phyloP scores from a whole-genome alignment of 2,113 vertebrate genomes.

The Indicator maculatus region DNA sequence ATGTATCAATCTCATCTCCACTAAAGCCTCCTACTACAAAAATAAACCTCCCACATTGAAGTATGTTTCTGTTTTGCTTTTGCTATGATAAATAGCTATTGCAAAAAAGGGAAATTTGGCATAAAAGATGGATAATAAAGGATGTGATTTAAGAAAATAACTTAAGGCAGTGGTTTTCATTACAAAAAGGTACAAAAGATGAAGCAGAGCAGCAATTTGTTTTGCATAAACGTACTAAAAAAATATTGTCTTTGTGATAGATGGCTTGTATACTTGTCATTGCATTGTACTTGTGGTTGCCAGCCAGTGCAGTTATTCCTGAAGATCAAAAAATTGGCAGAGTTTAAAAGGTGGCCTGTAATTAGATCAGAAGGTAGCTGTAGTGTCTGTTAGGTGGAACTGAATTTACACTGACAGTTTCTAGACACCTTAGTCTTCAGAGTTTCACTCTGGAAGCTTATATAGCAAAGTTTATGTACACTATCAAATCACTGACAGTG shows the following conservation, averaged over 20 bases:
- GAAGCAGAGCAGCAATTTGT: conserved; percentile 3
- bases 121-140: conserved; percentile 22
- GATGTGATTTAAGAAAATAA: conserved; percentile 46
- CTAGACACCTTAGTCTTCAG: not conserved
- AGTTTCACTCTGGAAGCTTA: not conserved
- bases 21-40: conserved; percentile 26
- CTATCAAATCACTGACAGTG: not conserved
- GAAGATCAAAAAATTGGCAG: not conserved
- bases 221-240: conserved; percentile 35
- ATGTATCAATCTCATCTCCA: conserved; percentile 45
- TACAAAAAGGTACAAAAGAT: conserved; percentile 47
- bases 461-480: not conserved
- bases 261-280: not conserved
- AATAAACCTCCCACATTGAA: conserved; percentile 30
- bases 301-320: not conserved
- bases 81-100: conserved; percentile 49
- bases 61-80: conserved; percentile 44
- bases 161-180: conserved; percentile 36
- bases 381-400: not conserved
- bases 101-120: not conserved
- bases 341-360: not conserved
- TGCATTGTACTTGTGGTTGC: not conserved
- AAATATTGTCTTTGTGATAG: not conserved
- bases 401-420: not conserved
- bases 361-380: not conserved